Evolutionary conservation across 2,113 vertebrate genomes (phyloP).

Genomic region (Eidolon helvum): DNA sequence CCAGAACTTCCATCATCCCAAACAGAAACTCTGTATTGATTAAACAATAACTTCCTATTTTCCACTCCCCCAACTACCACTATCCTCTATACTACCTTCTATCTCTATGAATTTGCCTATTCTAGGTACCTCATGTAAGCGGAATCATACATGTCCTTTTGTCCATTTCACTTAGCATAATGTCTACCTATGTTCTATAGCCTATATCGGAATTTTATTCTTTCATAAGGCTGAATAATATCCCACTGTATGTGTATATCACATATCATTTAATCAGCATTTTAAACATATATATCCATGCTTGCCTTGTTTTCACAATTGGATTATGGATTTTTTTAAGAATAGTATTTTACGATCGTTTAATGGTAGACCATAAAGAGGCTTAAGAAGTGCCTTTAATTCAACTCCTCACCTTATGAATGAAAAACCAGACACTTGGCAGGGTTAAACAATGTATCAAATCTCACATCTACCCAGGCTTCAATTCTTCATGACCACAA

Average conservation of each 20-base stretch:
- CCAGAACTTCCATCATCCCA: not conserved
- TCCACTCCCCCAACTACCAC: not conserved
- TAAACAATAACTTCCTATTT: not conserved
- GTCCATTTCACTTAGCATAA: not conserved
- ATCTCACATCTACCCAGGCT: not conserved
- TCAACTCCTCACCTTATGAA: not conserved
- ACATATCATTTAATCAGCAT: not conserved
- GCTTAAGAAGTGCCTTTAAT: not conserved
- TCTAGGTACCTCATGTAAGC: not conserved
- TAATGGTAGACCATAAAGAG: not conserved
- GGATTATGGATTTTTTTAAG: not conserved
- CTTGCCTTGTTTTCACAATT: not conserved
- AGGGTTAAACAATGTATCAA: not conserved
- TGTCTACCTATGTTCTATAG: not conserved
- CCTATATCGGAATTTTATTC: not conserved
- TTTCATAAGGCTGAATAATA: not conserved
- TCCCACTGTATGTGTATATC: not conserved
- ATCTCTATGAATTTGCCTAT: not conserved
- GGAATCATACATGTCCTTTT: not conserved
- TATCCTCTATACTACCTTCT: too few species aligned
- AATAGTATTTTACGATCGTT: not conserved
- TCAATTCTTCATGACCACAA: not conserved
- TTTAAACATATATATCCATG: not conserved
- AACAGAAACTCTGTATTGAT: not conserved
- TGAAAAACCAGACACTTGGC: not conserved